phyloP scores from a whole-genome alignment of 2,797 vertebrate species.

The Nasua narica region DNA sequence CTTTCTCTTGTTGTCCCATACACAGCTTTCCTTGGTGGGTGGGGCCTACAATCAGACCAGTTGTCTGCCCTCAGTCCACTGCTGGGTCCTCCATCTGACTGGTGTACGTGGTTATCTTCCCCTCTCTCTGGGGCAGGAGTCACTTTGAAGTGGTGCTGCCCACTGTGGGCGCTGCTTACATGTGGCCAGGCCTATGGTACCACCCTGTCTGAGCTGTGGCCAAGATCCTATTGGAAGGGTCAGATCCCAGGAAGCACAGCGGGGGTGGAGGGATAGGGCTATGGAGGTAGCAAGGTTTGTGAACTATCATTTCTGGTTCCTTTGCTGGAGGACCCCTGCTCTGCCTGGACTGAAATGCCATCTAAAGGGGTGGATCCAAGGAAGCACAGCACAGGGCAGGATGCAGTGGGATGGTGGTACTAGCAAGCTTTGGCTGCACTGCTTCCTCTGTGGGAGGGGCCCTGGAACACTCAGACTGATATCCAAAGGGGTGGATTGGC shows the following conservation, averaged over 20 bases:
- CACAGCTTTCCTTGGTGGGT: background rate
- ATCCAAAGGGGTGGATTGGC: background rate
- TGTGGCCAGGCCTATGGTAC: background rate
- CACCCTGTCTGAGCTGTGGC: background rate
- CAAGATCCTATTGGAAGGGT: background rate
- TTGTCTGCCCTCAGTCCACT: background rate
- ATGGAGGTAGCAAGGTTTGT: background rate
- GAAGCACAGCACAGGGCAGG: background rate
- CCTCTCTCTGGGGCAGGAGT: background rate
- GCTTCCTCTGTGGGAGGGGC: background rate
- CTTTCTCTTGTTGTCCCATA: background rate
- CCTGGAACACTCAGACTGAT: background rate
- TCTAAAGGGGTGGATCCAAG: background rate
- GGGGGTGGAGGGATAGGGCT: no score
- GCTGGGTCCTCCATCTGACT: background rate
- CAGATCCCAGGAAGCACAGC: background rate
- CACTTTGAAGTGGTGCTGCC: background rate
- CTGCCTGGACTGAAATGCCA: background rate
- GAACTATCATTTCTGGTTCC: background rate
- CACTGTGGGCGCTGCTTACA: background rate
- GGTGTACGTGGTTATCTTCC: background rate
- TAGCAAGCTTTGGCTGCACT: background rate
- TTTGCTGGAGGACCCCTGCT: background rate
- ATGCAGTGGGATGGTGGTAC: background rate
- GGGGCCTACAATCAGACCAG: background rate